Percentiles rank a stretch among this genome's conserved stretches.
Conservation (phyloP, 1,140 invertebrate species). For the Lepidurus packardi region DNA sequence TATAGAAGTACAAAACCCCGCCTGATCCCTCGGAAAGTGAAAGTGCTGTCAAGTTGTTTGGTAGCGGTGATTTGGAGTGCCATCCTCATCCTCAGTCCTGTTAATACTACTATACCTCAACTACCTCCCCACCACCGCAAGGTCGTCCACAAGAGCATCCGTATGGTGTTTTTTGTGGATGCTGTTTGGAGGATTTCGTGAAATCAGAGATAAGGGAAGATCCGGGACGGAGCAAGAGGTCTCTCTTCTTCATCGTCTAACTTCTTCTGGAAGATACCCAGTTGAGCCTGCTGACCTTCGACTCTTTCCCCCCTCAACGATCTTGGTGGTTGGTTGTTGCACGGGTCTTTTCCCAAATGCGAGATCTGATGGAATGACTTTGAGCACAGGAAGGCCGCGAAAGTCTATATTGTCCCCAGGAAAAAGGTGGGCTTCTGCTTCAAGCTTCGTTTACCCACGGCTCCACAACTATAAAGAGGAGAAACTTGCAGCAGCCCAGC, state of each 20-base stretch:
- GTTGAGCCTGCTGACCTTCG: slow-evolving; percentile 15
- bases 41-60: slow-evolving; percentile 14
- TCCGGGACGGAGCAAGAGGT: not conserved
- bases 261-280: not conserved
- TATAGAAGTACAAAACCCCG: not conserved
- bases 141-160: not conserved
- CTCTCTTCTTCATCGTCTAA: not conserved
- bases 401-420: slow-evolving; percentile 21
- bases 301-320: not conserved
- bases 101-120: not conserved
- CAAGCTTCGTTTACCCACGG: not conserved
- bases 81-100: not conserved
- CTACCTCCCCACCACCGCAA: not conserved
- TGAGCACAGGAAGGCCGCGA: slow-evolving; percentile 20
- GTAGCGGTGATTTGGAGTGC: slow-evolving; percentile 13
- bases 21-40: not conserved
- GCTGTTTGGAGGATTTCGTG: not conserved
- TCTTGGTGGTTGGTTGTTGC: not conserved
- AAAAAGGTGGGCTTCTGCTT: slow-evolving; percentile 14
- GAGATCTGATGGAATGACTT: not conserved
- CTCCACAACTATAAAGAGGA: slow-evolving; percentile 7
- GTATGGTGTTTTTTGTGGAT: not conserved
- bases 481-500: slow-evolving; percentile 5
- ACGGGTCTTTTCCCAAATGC: not conserved
- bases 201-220: slow-evolving; percentile 1